phyloP scores from a whole-genome alignment of 2,797 vertebrate species.

The Buphagus erythrorhynchus region DNA sequence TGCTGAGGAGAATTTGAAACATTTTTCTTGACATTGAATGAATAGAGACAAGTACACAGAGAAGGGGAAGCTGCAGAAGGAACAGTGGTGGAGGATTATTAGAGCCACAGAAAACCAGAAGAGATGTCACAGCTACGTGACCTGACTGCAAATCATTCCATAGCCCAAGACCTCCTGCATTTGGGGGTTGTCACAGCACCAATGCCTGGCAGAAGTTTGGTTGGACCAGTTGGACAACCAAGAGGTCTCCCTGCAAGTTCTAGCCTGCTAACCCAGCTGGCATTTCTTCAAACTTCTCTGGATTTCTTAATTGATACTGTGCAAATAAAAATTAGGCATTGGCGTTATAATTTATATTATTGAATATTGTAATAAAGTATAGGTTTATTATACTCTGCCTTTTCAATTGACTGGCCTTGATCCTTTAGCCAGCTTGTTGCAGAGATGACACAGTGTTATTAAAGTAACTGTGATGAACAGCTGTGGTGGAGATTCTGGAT shows the following conservation, averaged over 20 bases:
- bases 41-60: not conserved
- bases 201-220: not conserved
- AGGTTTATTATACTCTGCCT: not conserved
- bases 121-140: not conserved
- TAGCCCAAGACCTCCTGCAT: not conserved
- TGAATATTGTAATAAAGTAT: not conserved
- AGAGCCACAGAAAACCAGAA: not conserved
- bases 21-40: not conserved
- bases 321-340: not conserved
- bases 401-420: not conserved
- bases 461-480: not conserved
- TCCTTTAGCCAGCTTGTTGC: not conserved
- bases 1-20: not conserved
- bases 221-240: not conserved
- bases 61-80: not conserved
- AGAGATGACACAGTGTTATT: not conserved
- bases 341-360: not conserved
- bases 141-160: not conserved
- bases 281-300: not conserved
- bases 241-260: not conserved
- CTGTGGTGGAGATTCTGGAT: not conserved
- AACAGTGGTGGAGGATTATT: not conserved
- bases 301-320: not conserved
- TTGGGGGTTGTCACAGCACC: not conserved
- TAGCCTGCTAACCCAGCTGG: not conserved